Evolutionary conservation across 2,888 invertebrate genomes (phyloP), one percentile per base, ranked within the genome.

Genomic region (Amphipyra tragopoginis): DNA sequence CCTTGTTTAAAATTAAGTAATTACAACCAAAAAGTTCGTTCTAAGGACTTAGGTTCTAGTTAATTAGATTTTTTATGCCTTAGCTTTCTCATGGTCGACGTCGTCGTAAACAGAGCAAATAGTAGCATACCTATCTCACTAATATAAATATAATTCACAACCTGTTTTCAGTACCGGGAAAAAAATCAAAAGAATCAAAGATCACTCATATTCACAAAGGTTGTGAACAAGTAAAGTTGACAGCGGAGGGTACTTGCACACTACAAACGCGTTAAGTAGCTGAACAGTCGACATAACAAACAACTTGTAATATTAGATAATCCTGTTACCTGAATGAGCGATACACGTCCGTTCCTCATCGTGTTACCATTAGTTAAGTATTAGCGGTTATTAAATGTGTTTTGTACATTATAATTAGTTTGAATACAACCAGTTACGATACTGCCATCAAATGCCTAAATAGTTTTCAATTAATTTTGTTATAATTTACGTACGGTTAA

Each of bases 401-500:
- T 92, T 90, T 92, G 89, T 94, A 93, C 81, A 91, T 91, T 92
- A 83, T 91, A 90, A 89, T 91, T 90, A 91, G 89, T 91, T 91
- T 77, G 89, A 87, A 90, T 84, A 92, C 91, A 93, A 94, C 91
- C 94, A 92, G 92, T 93, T 92, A 92, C 90, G 86, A 92, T 90
- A 93, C 94, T 94, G 94, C 94, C 94, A 94, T 94, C 89, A 92
- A 93, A 94, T 94, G 94, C 94, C 94, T 94, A 94, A 93, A 88
- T 93, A 93, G 89, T 87, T 92, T 88, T 88, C 84, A 87, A 86
- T 81, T 86, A 86, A 83, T 86, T 89, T 89, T 86, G 86, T 91
- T 92, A 86, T 90, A 82, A 78, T 86, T 83, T 87, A 84, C 80
- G 82, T 88, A 86, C 82, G 80, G 79, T 84, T 88, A 86, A 83